These are phyloP conservation scores for Eupithecia pulchellata DNA, from an alignment of 2,888 invertebrate genomes.

Conservation along the genomic window DNA sequence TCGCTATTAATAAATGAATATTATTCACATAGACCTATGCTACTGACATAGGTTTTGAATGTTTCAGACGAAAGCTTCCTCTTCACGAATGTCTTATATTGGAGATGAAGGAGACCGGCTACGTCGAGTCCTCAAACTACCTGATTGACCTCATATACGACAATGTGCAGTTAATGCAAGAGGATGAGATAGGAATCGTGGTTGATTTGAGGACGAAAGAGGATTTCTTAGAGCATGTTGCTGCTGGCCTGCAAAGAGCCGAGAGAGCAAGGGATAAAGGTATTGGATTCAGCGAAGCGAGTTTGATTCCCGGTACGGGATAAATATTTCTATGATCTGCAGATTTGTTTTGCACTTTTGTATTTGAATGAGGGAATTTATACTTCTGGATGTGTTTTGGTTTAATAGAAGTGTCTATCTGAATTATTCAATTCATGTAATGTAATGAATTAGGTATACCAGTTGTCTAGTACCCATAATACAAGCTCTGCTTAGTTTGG, in stretches of 20 bases:
- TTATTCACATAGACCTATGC: too few relatives aligned
- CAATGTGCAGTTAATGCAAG: constrained; percentile 77
- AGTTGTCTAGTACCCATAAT: too few relatives aligned
- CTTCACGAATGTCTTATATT: constrained; percentile 82
- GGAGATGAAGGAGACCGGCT: constrained; percentile 83
- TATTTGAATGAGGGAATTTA: too few relatives aligned
- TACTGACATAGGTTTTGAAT: neutral
- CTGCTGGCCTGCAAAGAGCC: constrained; percentile 62
- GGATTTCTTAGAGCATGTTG: constrained; percentile 71
- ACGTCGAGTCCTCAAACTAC: constrained; percentile 76
- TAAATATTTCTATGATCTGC: neutral
- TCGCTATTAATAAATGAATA: too few relatives aligned
- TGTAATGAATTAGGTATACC: too few relatives aligned
- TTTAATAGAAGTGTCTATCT: too few relatives aligned
- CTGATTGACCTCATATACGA: constrained; percentile 83
- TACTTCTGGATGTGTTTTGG: too few relatives aligned
- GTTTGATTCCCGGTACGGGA: neutral
- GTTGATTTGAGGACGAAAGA: constrained; percentile 69
- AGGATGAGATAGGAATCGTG: constrained; percentile 82
- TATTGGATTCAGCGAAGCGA: constrained; percentile 41
- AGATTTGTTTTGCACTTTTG: neutral
- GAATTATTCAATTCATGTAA: too few relatives aligned
- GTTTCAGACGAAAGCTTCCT: constrained; percentile 78
- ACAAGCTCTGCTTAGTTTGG: too few relatives aligned
- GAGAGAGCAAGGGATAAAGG: constrained; percentile 72